phyloP scores from a whole-genome alignment of 2,113 vertebrate genomes.

The Nothocercus julius region DNA sequence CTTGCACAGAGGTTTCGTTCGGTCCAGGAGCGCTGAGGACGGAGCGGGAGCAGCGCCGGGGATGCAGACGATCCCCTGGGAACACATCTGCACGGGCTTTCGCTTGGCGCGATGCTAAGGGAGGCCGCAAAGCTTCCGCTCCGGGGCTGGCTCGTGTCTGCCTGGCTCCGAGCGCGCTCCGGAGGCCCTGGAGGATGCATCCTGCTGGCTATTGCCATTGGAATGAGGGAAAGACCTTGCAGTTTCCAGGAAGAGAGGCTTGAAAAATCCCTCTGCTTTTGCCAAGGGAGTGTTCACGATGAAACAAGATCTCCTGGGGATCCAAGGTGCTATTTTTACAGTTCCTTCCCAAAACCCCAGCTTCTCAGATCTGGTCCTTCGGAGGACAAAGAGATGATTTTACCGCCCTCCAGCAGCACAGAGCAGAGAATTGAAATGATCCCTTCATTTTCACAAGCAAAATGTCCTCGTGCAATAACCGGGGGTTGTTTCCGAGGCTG shows the following conservation, averaged over 20 bases:
- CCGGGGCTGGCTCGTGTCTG: neutral
- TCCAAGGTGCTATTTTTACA: neutral
- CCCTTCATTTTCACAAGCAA: neutral
- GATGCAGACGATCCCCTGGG: neutral
- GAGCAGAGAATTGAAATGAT: neutral
- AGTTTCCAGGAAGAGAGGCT: fast-evolving
- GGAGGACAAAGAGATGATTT: neutral
- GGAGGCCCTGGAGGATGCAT: neutral
- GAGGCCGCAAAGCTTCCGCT: neutral
- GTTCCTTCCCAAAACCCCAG: neutral
- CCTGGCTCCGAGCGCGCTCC: neutral
- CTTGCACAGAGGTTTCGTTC: neutral
- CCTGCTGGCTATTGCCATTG: neutral
- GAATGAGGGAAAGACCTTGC: neutral
- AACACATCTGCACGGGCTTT: constrained; percentile 8
- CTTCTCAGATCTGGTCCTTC: neutral
- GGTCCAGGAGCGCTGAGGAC: neutral
- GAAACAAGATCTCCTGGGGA: fast-evolving
- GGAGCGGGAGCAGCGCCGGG: neutral
- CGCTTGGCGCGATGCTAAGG: neutral
- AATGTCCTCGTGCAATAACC: too few species aligned
- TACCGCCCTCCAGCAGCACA: neutral
- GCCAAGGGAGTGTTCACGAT: fast-evolving
- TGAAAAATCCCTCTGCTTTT: fast-evolving
- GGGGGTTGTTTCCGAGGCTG: neutral